A percentile compares a stretch with the other conserved stretches of the same genome.
These are phyloP conservation scores for Anas platyrhynchos DNA, from an alignment of 2,113 vertebrate species.

Conservation along the genomic window DNA sequence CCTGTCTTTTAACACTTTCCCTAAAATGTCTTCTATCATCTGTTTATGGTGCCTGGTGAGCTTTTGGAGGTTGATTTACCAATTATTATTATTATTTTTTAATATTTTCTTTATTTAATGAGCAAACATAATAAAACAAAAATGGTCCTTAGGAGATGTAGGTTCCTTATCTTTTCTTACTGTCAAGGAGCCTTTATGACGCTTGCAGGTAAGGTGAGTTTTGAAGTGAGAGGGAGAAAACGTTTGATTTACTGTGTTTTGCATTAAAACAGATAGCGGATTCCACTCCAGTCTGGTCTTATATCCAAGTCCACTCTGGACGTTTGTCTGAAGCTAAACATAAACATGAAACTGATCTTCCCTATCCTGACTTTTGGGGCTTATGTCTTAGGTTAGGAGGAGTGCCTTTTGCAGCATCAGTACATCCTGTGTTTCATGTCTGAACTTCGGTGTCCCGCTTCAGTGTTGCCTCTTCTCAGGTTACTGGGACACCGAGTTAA, in stretches of 20 bases:
- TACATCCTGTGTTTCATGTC: conserved; percentile 14
- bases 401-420: neutral
- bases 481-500: conserved; percentile 47
- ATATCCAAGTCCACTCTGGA: neutral
- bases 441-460: conserved; percentile 2
- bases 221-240: neutral
- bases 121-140: neutral
- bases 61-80: neutral
- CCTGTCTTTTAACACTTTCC: neutral
- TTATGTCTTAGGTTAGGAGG: neutral
- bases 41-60: neutral
- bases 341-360: conserved; percentile 17
- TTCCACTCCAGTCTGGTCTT: neutral
- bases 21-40: neutral
- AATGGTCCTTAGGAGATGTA: neutral
- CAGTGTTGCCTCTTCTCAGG: neutral
- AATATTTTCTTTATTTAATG: neutral
- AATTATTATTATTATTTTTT: neutral
- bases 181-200: neutral
- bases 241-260: neutral
- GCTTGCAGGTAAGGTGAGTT: neutral
- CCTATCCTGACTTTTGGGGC: neutral
- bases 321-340: neutral
- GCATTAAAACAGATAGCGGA: neutral
- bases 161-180: neutral